phyloP scores from a whole-genome alignment of 2,797 vertebrate genomes.

The Lutjanus campechanus region DNA sequence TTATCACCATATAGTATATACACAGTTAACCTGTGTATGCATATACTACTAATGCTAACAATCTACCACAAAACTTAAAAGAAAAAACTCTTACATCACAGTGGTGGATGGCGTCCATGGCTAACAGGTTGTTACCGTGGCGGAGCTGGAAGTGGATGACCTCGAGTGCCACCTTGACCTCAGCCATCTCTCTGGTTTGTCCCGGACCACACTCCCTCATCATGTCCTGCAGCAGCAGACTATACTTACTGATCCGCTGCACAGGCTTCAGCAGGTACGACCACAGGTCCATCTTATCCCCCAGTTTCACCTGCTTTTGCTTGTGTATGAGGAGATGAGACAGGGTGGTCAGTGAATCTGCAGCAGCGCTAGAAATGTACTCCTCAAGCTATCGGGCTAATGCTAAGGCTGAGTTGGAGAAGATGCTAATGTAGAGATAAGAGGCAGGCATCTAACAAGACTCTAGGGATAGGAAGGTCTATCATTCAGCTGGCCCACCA shows the following conservation, averaged over 20 bases:
- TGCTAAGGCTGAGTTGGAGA: background rate
- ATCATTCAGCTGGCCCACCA: no score
- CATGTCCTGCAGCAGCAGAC: slow-evolving; percentile 88
- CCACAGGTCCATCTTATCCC: slow-evolving; percentile 88
- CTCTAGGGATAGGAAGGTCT: no score
- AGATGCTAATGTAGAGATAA: background rate
- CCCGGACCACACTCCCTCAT: slow-evolving; percentile 78
- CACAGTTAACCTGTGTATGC: background rate
- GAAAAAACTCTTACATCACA: slow-evolving; percentile 84
- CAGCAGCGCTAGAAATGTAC: background rate
- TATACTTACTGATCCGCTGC: slow-evolving; percentile 91
- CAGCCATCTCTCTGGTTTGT: slow-evolving; percentile 75
- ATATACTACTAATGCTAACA: background rate
- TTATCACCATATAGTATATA: background rate
- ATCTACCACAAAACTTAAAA: background rate
- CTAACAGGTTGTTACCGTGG: slow-evolving; percentile 88
- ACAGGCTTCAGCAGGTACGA: slow-evolving; percentile 90
- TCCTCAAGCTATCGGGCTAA: background rate
- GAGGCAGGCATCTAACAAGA: background rate
- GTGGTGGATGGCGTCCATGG: slow-evolving; percentile 89
- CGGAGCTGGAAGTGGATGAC: slow-evolving; percentile 89
- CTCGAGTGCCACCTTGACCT: slow-evolving; percentile 85
- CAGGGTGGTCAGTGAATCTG: background rate
- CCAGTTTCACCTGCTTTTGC: slow-evolving; percentile 86
- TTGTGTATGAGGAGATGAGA: slow-evolving; percentile 50